These are phyloP conservation scores for Tragelaphus buxtoni DNA, from an alignment of 2,113 vertebrate species.

Conservation along the genomic window DNA sequence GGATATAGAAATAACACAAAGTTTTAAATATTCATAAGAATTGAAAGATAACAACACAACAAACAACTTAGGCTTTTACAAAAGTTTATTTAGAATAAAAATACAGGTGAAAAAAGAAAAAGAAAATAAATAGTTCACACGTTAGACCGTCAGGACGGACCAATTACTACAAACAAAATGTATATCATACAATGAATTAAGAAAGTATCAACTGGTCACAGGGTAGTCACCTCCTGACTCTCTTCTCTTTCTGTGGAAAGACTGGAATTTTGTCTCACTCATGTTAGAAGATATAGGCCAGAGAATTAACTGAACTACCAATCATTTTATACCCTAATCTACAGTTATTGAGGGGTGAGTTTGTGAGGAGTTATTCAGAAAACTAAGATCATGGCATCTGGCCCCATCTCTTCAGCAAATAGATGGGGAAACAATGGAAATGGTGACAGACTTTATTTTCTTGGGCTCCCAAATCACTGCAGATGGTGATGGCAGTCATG, in stretches of 20 bases:
- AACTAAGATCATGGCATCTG: not conserved
- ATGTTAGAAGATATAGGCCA: not conserved
- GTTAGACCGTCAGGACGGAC: not conserved
- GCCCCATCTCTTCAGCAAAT: not conserved
- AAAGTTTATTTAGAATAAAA: constrained; percentile 24
- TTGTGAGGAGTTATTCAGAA: not conserved
- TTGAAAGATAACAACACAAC: not conserved
- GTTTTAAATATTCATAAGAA: not conserved
- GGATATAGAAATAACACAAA: not conserved
- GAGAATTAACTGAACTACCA: not conserved
- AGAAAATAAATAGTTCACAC: not conserved
- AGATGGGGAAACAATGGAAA: not conserved
- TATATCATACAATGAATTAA: not conserved
- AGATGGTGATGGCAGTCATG: not conserved
- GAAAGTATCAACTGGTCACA: not conserved
- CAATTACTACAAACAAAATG: not conserved
- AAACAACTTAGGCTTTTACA: not conserved
- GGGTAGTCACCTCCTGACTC: not conserved
- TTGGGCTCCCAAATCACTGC: not conserved
- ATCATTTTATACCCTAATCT: not conserved
- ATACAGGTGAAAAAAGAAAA: not conserved
- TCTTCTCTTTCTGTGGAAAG: not conserved
- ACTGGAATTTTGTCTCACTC: not conserved
- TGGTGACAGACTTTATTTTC: not conserved
- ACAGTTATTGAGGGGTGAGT: not conserved